Evolutionary conservation across 2,888 invertebrate genomes (phyloP).

Genomic region (Lydus trimaculatus): DNA sequence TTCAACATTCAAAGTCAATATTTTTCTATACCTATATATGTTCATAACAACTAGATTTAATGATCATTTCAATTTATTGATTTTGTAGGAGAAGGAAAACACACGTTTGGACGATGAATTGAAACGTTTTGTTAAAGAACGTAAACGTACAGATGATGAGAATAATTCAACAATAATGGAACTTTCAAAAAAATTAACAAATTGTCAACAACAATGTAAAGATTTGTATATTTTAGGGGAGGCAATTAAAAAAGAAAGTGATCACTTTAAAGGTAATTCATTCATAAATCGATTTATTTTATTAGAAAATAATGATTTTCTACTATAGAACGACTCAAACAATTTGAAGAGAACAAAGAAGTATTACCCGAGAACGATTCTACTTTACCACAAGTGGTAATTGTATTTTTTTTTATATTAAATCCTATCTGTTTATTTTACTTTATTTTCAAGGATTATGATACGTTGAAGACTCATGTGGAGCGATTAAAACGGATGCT

Average conservation of each 20-base stretch:
- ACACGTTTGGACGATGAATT: conserved; percentile 41
- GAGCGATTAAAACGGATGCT: conserved; percentile 50
- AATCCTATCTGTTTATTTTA: conserved; percentile 2
- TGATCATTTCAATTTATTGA: neutral
- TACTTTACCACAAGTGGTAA: neutral
- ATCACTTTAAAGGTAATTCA: conserved; percentile 47
- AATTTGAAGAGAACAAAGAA: conserved; percentile 21
- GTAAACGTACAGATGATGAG: conserved; percentile 38
- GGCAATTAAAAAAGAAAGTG: conserved; percentile 47
- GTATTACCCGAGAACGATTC: neutral
- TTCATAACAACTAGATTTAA: no score
- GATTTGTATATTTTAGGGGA: conserved; percentile 47
- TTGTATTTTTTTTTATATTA: neutral
- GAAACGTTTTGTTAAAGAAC: conserved; percentile 38
- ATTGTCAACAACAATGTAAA: conserved; percentile 49
- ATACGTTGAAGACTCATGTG: conserved; percentile 35
- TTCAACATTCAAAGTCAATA: no score
- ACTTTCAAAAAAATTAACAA: conserved; percentile 45
- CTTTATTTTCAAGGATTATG: conserved; percentile 38
- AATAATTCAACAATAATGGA: conserved; percentile 38
- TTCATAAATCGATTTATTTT: neutral
- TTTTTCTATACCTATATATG: no score
- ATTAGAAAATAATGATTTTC: conserved; percentile 7
- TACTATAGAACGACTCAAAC: conserved; percentile 34
- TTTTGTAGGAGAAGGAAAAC: conserved; percentile 45